Evolutionary conservation across 2,113 vertebrate genomes (phyloP).

Genomic region (Tachysurus fulvidraco): DNA sequence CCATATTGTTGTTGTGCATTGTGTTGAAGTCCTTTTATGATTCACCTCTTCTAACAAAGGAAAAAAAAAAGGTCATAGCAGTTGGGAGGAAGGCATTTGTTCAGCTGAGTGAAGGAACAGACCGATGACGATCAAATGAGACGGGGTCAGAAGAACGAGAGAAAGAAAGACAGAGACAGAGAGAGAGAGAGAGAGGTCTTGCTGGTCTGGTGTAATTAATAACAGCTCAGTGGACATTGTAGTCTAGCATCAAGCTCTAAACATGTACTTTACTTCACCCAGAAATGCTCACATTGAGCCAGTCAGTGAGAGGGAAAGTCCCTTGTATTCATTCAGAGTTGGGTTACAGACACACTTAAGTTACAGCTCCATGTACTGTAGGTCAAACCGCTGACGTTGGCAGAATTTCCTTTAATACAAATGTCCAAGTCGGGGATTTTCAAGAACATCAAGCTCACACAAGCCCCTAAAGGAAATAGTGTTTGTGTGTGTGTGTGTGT

Average conservation of each 20-base stretch:
- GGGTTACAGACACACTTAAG: not conserved
- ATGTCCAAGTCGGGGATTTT: not conserved
- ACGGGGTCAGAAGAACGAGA: not conserved
- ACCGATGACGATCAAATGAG: not conserved
- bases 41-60: not conserved
- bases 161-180: not conserved
- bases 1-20: conserved; percentile 1
- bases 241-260: not conserved
- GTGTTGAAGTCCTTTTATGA: not conserved
- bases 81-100: not conserved
- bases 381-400: not conserved
- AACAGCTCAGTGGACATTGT: conserved; percentile 24
- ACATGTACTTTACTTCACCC: conserved; percentile 8
- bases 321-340: not conserved
- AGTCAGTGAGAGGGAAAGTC: not conserved
- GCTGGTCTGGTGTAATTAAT: conserved; percentile 38
- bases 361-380: not conserved
- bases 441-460: not conserved
- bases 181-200: not conserved
- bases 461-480: not conserved
- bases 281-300: not conserved
- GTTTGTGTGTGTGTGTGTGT: not conserved
- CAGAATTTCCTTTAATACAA: not conserved
- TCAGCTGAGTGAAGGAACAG: not conserved
- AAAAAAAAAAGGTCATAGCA: not conserved